Evolutionary conservation across 1,140 invertebrate genomes (phyloP).

Genomic region (Drosophila dunni): DNA sequence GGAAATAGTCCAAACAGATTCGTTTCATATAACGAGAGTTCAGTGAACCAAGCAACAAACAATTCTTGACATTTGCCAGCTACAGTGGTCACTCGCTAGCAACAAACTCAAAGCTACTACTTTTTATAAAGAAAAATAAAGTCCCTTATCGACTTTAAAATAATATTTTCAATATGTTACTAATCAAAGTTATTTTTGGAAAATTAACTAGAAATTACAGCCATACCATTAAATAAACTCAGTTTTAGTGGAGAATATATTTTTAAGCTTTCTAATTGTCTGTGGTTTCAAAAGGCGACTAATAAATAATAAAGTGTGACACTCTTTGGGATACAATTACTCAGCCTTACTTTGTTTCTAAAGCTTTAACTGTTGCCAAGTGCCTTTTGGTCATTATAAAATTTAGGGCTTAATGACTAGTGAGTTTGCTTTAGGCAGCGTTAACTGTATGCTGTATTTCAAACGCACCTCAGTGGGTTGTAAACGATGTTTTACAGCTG

Average conservation of each 20-base stretch:
- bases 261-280: too few relatives aligned
- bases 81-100: constrained; percentile 5
- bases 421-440: background rate
- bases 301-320: too few relatives aligned
- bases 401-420: background rate
- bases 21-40: constrained; percentile 9
- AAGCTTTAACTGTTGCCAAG: background rate
- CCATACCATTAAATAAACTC: too few relatives aligned
- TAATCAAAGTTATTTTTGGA: background rate
- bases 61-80: constrained; percentile 16
- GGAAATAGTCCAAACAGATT: constrained; percentile 7
- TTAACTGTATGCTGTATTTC: background rate
- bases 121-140: too few relatives aligned
- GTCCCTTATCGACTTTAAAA: too few relatives aligned
- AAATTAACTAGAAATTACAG: too few relatives aligned
- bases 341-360: too few relatives aligned
- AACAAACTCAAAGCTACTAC: background rate
- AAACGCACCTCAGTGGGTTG: constrained; percentile 5
- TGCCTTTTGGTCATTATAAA: background rate
- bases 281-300: too few relatives aligned
- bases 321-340: too few relatives aligned
- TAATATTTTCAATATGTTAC: background rate
- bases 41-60: constrained; percentile 24
- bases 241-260: too few relatives aligned
- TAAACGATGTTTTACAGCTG: constrained; percentile 15